These are phyloP conservation scores for Hyppa rectilinea DNA, from an alignment of 2,888 invertebrate species.

Conservation along the genomic window DNA sequence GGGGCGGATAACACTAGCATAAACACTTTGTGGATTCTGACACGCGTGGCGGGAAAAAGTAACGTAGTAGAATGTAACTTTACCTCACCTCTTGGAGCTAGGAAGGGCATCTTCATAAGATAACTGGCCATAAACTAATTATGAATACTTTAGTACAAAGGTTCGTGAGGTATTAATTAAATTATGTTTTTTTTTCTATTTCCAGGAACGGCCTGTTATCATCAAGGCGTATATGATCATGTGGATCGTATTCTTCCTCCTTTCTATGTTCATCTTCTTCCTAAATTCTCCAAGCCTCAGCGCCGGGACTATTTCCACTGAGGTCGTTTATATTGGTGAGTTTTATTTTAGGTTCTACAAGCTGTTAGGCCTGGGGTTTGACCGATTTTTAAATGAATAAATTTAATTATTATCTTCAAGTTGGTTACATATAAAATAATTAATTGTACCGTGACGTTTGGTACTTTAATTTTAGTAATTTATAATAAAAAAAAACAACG, in stretches of 20 bases:
- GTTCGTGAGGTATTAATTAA: neutral
- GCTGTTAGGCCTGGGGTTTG: neutral
- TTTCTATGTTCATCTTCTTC: conserved; percentile 84
- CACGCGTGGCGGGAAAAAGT: too few relatives aligned
- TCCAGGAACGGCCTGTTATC: conserved; percentile 80
- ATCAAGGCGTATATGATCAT: conserved; percentile 84
- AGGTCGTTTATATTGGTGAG: conserved; percentile 82
- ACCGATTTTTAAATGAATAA: neutral
- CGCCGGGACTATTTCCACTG: conserved; percentile 73
- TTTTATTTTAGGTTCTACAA: conserved; percentile 14
- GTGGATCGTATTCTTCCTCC: conserved; percentile 84
- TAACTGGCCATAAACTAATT: neutral
- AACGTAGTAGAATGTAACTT: too few relatives aligned
- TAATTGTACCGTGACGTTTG: too few relatives aligned
- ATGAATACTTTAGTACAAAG: neutral
- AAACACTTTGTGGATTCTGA: conserved; percentile 32
- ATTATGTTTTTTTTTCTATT: neutral
- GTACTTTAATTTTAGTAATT: too few relatives aligned
- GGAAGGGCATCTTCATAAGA: neutral
- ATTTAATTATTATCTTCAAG: neutral
- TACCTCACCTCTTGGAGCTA: neutral
- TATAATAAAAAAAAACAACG: too few relatives aligned
- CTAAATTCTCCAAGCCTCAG: conserved; percentile 75
- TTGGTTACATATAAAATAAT: too few relatives aligned
- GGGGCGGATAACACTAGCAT: conserved; percentile 24